These are phyloP conservation scores for Asobara japonica DNA, from an alignment of 1,140 invertebrate genomes.

Conservation along the genomic window DNA sequence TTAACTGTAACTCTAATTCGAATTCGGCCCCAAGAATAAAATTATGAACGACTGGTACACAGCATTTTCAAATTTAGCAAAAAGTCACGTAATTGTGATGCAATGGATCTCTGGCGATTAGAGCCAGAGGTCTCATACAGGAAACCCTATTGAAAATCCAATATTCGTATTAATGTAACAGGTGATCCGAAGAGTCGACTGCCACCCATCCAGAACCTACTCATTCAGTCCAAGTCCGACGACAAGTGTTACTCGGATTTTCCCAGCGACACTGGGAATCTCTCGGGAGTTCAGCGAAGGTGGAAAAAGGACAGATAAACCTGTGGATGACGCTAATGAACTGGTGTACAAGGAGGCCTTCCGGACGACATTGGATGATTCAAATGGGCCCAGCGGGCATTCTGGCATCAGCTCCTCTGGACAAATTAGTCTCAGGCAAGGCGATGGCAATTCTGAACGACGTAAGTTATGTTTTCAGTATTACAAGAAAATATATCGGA, in stretches of 20 bases:
- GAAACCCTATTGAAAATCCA: too few relatives aligned
- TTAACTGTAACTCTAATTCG: too few relatives aligned
- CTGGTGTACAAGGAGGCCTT: background rate
- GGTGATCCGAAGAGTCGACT: conserved; percentile 13
- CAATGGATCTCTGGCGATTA: too few relatives aligned
- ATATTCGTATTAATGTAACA: too few relatives aligned
- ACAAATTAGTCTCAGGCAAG: background rate
- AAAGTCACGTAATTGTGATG: too few relatives aligned
- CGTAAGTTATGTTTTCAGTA: too few relatives aligned
- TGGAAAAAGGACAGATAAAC: background rate
- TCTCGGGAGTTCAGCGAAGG: background rate
- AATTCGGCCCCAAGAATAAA: too few relatives aligned
- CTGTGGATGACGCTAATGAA: background rate
- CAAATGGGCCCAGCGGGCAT: background rate
- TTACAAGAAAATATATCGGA: too few relatives aligned
- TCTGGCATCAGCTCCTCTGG: background rate
- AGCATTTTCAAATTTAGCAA: too few relatives aligned
- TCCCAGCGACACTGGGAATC: background rate
- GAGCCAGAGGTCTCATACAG: too few relatives aligned
- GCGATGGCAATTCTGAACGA: background rate
- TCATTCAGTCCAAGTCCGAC: background rate
- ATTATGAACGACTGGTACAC: too few relatives aligned
- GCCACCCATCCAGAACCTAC: background rate
- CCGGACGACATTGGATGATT: background rate
- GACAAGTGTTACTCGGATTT: background rate